Conservation (phyloP, 2,113 vertebrate species). For the Hippocampus barbouri region DNA sequence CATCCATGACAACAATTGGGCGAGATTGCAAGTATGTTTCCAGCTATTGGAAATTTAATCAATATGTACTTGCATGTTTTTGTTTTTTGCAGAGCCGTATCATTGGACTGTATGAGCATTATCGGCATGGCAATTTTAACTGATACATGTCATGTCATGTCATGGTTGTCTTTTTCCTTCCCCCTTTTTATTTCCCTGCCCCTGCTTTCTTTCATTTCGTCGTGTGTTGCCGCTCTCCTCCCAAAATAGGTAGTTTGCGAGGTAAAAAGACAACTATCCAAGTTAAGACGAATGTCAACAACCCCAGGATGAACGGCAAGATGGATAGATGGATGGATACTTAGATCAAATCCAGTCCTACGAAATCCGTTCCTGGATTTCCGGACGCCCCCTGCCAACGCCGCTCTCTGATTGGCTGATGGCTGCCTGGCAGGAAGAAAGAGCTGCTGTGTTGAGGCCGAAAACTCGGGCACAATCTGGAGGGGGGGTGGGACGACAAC, state of each 20-base stretch:
- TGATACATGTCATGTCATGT: neutral
- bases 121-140: too few species aligned
- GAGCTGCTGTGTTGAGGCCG: conserved; percentile 63
- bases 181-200: too few species aligned
- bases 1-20: neutral
- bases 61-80: neutral
- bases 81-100: neutral
- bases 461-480: conserved; percentile 39
- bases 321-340: too few species aligned
- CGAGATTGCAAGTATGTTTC: neutral
- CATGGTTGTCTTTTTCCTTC: too few species aligned
- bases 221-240: conserved; percentile 15
- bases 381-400: conserved; percentile 4
- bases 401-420: conserved; percentile 49
- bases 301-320: too few species aligned
- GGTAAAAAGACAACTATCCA: too few species aligned
- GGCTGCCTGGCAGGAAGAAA: conserved; percentile 63
- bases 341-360: neutral
- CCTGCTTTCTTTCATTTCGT: too few species aligned
- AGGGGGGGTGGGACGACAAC: conserved; percentile 5
- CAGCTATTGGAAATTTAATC: neutral
- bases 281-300: too few species aligned
- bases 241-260: neutral
- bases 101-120: neutral
- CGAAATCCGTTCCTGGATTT: conserved; percentile 21